phyloP scores from a whole-genome alignment of 1,140 invertebrate genomes.

The Tetraneura akinire region DNA sequence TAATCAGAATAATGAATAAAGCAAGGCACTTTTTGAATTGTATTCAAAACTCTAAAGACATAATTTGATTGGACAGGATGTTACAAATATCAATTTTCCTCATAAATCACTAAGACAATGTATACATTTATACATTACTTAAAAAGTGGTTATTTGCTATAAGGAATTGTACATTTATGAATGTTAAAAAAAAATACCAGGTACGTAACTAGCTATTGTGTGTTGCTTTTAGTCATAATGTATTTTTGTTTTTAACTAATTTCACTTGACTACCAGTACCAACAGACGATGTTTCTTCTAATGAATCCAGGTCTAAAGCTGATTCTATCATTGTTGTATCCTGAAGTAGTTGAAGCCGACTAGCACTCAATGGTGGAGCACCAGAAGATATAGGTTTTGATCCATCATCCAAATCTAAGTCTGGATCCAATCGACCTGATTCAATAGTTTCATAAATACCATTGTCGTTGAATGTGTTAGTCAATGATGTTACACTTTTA shows the following conservation, averaged over 20 bases:
- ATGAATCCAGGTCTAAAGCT: conserved; percentile 79
- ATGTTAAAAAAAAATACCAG: conserved; percentile 36
- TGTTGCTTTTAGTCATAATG: conserved; percentile 48
- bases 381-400: conserved; percentile 31
- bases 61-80: conserved; percentile 23
- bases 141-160: conserved; percentile 5
- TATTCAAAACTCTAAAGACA: conserved; percentile 15
- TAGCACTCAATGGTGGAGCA: conserved; percentile 60
- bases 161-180: conserved; percentile 19
- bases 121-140: neutral
- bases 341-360: conserved; percentile 71
- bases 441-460: conserved; percentile 48
- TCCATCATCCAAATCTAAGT: conserved; percentile 55
- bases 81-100: neutral
- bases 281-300: conserved; percentile 66
- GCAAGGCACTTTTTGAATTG: conserved; percentile 32
- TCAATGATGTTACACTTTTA: conserved; percentile 21
- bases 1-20: conserved; percentile 38
- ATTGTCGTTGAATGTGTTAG: conserved; percentile 39
- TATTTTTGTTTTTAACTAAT: conserved; percentile 60
- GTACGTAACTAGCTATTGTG: conserved; percentile 18
- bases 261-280: conserved; percentile 63
- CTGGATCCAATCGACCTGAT: conserved; percentile 44
- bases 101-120: conserved; percentile 13
- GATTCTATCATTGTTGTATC: conserved; percentile 86